Evolutionary conservation across 2,797 vertebrate genomes (phyloP).

Genomic region (Acropternis orthonyx): DNA sequence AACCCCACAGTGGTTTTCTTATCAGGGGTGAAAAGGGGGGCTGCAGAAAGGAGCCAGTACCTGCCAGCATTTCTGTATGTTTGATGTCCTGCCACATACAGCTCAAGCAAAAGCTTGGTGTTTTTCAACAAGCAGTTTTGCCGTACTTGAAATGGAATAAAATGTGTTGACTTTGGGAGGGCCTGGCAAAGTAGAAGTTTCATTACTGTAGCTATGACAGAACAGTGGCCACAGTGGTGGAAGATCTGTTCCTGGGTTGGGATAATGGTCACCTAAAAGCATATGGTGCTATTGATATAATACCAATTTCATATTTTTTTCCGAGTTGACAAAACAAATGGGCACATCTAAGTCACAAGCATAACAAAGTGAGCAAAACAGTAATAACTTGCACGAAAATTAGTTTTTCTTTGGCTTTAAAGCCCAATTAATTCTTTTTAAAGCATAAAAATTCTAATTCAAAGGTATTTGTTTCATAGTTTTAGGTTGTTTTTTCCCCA

Average conservation of each 20-base stretch:
- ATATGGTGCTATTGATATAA: background rate
- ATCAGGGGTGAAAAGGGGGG: background rate
- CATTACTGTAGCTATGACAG: background rate
- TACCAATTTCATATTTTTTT: background rate
- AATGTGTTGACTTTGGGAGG: background rate
- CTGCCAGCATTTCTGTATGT: background rate
- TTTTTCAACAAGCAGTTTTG: background rate
- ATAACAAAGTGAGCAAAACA: background rate
- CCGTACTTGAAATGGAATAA: background rate
- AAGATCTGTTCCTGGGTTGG: background rate
- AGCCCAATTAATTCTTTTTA: background rate
- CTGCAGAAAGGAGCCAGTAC: background rate
- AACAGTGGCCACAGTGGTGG: background rate
- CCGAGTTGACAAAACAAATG: background rate
- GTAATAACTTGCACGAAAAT: background rate
- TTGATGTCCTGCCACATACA: background rate
- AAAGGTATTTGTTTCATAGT: background rate
- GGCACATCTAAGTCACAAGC: background rate
- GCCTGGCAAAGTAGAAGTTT: background rate
- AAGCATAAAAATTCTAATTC: background rate
- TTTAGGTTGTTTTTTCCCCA: fast-evolving
- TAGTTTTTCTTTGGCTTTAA: background rate
- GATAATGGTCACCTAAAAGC: background rate
- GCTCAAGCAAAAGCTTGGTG: background rate
- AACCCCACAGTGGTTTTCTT: background rate